These are phyloP conservation scores for Cochlearius cochlearius DNA, from an alignment of 2,113 vertebrate species.

Conservation along the genomic window DNA sequence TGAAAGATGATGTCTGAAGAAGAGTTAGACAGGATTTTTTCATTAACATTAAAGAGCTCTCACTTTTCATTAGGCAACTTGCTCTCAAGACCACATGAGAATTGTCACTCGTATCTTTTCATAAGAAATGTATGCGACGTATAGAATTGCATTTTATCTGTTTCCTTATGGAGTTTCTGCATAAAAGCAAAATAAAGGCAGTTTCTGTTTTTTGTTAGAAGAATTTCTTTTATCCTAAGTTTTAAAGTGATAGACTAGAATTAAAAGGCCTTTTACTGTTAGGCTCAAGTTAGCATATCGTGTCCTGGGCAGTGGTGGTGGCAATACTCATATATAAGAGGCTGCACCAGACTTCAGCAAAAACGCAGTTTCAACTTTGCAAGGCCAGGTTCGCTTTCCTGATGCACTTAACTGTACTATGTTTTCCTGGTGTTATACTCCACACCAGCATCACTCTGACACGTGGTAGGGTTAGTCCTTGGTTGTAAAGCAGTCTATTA, in stretches of 20 bases:
- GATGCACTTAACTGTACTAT: background rate
- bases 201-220: background rate
- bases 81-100: background rate
- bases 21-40: background rate
- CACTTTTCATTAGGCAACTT: background rate
- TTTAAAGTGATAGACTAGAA: background rate
- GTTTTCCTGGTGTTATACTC: rapidly evolving
- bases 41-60: constrained; percentile 31
- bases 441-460: background rate
- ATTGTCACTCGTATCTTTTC: background rate
- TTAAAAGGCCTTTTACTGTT: background rate
- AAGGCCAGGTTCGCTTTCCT: background rate
- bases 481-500: background rate
- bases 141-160: background rate
- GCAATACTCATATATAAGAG: background rate
- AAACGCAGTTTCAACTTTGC: background rate
- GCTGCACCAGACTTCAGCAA: background rate
- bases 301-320: background rate
- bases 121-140: background rate
- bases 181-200: background rate
- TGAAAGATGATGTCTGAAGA: background rate
- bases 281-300: rapidly evolving
- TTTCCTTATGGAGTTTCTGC: background rate
- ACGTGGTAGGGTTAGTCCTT: background rate
- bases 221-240: background rate